Base-by-base conservation (phyloP, 2,888 invertebrate species). In the Saturnia pavonia region DNA sequence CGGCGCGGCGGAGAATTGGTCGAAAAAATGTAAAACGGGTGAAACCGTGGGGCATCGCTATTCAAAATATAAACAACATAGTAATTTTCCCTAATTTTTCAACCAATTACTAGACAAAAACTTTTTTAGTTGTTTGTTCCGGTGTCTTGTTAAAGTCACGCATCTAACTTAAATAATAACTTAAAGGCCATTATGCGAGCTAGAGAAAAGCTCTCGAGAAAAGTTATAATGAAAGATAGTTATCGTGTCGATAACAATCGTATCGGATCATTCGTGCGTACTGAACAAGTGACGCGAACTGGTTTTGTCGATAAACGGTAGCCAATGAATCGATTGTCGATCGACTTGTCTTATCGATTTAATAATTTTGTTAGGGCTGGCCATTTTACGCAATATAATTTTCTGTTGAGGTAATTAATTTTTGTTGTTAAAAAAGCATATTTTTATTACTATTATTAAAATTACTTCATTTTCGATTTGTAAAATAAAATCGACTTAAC, bases 321-420 rank as follows among this genome's bases (percentile, higher is more conserved):
- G 85, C 84, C 84, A 83, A 82, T 79, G 78, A 85, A 84, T 83
- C 81, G 84, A 83, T 82, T 83, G 82, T 80, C 72, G 72, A 76
- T 77, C 74, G 71, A 78, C 79, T 77, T 72, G 63, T 60, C 67
- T 69, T 69, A 67, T 67, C 63, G 65, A 66, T 40, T n/a, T n/a
- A n/a, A 70, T 70, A 70, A 25, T 40, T 40, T 48, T 16, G n/a
- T 43, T 63, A 63, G 68, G 71, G 71, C 48, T 68, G 68, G 34
- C 68, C 19, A 14, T 2, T 27, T n/a, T 57, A 16, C 34, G n/a
- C 7, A 14, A 65, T 65, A 66, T 60, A 27, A 12, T 25, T 60
- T 25, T 22, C 43, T 54, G 22, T 9, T 48, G 48, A 7, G 1
- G 4, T 48, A 19, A 16, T n/a, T 1, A 6, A 6, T 48, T 48